Evolutionary conservation across 1,140 invertebrate species (phyloP).

Genomic region (Psix sp.): DNA sequence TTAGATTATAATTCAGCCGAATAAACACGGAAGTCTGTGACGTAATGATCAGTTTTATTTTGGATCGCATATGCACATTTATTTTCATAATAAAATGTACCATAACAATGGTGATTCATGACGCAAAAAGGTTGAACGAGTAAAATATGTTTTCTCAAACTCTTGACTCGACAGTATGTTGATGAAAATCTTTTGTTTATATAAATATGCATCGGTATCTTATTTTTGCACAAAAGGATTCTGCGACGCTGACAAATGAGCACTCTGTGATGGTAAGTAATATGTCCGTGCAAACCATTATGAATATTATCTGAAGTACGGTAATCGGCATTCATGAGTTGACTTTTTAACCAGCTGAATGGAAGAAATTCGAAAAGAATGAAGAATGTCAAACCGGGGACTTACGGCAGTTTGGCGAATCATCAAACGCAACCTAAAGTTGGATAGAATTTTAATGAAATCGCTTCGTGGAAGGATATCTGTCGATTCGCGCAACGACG

Average conservation of each 20-base stretch:
- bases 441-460: constrained; percentile 57
- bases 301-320: too few relatives aligned
- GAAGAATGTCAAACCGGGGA: constrained; percentile 29
- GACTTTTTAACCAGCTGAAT: constrained; percentile 22
- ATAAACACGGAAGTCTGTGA: constrained; percentile 50
- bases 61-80: constrained; percentile 16
- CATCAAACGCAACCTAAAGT: constrained; percentile 47
- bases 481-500: constrained; percentile 33
- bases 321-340: constrained; percentile 42
- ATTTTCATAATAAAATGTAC: too few relatives aligned
- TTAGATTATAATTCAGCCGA: constrained; percentile 42
- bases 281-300: too few relatives aligned
- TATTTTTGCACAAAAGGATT: too few relatives aligned
- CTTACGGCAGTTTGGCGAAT: constrained; percentile 51
- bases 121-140: too few relatives aligned
- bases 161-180: too few relatives aligned
- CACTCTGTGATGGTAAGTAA: too few relatives aligned
- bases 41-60: constrained; percentile 52
- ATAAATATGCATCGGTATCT: too few relatives aligned
- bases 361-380: constrained; percentile 40
- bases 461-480: constrained; percentile 41
- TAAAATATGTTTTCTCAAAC: too few relatives aligned
- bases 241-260: too few relatives aligned
- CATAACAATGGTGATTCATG: too few relatives aligned
- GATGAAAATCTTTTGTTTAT: too few relatives aligned